Percentiles rank a stretch among this genome's conserved stretches.
These are phyloP conservation scores for Drosophila hamatofila DNA, from an alignment of 2,888 invertebrate genomes.

Conservation along the genomic window DNA sequence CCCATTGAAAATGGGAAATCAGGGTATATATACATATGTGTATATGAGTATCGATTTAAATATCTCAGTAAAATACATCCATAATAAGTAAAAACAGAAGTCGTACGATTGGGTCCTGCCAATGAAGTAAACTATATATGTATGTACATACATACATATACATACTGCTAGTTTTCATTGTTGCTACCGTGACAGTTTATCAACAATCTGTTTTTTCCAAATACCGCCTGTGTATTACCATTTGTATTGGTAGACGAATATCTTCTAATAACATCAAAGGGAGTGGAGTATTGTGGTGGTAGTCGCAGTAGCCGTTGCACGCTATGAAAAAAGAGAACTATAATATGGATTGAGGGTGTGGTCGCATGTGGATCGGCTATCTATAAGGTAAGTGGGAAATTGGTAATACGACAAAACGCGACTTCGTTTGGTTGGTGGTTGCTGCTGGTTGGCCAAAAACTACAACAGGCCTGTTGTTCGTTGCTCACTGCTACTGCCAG, in stretches of 20 bases:
- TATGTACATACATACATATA: too few relatives aligned
- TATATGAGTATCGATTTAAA: too few relatives aligned
- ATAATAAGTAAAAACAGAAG: too few relatives aligned
- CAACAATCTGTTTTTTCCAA: slow-evolving; percentile 82
- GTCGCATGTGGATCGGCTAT: slow-evolving; percentile 56
- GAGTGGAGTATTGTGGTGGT: slow-evolving; percentile 2
- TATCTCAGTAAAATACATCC: slow-evolving; percentile 48
- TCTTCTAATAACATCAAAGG: slow-evolving; percentile 20
- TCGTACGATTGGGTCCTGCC: slow-evolving; percentile 24
- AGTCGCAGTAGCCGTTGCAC: slow-evolving; percentile 38
- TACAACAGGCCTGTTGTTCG: slow-evolving; percentile 37
- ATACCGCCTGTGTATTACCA: slow-evolving; percentile 62
- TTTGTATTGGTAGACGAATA: slow-evolving; percentile 39
- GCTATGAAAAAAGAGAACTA: slow-evolving; percentile 44
- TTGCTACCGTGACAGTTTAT: slow-evolving; percentile 70
- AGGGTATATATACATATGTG: too few relatives aligned
- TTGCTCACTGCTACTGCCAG: slow-evolving; percentile 33
- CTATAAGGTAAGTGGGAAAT: slow-evolving; percentile 64
- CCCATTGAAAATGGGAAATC: too few relatives aligned
- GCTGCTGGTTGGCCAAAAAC: slow-evolving; percentile 73
- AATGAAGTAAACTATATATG: slow-evolving; percentile 52
- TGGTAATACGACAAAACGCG: slow-evolving; percentile 50
- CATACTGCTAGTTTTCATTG: slow-evolving; percentile 44
- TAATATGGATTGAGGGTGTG: slow-evolving; percentile 65
- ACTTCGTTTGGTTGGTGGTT: slow-evolving; percentile 62